phyloP scores from a whole-genome alignment of 2,888 invertebrate genomes.

The Melieria picta region DNA sequence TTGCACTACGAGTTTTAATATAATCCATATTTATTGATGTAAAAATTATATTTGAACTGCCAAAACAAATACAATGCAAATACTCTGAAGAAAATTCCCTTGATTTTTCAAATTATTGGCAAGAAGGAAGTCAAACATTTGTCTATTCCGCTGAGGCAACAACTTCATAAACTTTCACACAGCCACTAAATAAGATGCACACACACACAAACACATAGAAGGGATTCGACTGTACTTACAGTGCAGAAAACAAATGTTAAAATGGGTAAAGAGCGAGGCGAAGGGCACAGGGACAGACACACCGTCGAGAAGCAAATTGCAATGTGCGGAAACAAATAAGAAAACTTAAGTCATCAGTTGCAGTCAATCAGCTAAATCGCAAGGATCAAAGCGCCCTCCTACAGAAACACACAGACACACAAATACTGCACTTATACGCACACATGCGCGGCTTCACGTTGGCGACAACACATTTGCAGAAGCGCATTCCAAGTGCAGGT shows the following conservation, averaged over 20 bases:
- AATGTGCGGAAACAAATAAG: conserved; percentile 22
- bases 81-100: no score
- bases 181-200: not conserved
- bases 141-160: no score
- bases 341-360: conserved; percentile 41
- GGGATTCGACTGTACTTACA: not conserved
- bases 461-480: no score
- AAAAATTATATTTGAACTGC: no score
- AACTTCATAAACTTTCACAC: no score
- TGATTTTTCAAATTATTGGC: no score
- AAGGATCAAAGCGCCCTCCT: conserved; percentile 9
- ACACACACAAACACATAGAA: conserved; percentile 2
- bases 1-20: no score
- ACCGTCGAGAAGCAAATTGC: not conserved
- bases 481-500: not conserved
- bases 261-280: conserved; percentile 2
- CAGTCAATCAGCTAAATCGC: conserved; percentile 41
- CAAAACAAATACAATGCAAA: no score
- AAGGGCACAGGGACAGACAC: not conserved
- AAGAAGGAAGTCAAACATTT: no score
- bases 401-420: not conserved
- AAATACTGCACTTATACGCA: not conserved
- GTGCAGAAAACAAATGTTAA: not conserved
- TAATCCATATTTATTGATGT: no score
- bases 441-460: not conserved